Evolutionary conservation across 2,888 invertebrate species (phyloP).

Genomic region (Tiliacea aurago): DNA sequence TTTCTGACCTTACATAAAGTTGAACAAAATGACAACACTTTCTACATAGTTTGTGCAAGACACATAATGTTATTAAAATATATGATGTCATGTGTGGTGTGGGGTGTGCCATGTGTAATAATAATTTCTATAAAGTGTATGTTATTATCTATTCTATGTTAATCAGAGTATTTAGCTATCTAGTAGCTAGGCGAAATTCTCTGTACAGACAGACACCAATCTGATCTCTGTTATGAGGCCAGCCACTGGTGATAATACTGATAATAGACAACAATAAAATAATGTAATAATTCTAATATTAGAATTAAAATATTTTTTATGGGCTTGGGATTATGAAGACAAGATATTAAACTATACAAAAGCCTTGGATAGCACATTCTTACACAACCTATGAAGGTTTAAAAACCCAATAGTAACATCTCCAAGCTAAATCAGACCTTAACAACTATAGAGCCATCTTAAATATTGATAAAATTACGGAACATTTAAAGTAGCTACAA

Average conservation of each 20-base stretch:
- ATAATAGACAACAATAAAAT: background rate
- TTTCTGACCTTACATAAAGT: too few species aligned
- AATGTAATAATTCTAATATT: background rate
- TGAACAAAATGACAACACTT: background rate
- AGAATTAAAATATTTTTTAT: background rate
- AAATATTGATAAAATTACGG: background rate
- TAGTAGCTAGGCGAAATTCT: background rate
- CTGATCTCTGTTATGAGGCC: background rate
- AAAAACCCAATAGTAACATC: background rate
- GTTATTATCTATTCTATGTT: slow-evolving; percentile 5
- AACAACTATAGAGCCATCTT: background rate
- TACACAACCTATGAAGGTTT: background rate
- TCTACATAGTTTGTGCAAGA: slow-evolving; percentile 23
- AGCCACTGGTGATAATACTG: background rate
- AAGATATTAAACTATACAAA: background rate
- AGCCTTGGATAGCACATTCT: background rate
- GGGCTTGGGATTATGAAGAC: background rate
- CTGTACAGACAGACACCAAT: background rate
- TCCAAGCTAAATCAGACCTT: background rate
- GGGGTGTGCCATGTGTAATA: slow-evolving; percentile 50
- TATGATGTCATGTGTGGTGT: slow-evolving; percentile 54
- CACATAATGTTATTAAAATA: slow-evolving; percentile 28
- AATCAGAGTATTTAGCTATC: background rate
- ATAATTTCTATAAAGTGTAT: slow-evolving; percentile 21
- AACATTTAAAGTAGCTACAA: slow-evolving; percentile 5